Base-by-base conservation (phyloP, 2,888 invertebrate species). In the Drosophila lacicola region DNA sequence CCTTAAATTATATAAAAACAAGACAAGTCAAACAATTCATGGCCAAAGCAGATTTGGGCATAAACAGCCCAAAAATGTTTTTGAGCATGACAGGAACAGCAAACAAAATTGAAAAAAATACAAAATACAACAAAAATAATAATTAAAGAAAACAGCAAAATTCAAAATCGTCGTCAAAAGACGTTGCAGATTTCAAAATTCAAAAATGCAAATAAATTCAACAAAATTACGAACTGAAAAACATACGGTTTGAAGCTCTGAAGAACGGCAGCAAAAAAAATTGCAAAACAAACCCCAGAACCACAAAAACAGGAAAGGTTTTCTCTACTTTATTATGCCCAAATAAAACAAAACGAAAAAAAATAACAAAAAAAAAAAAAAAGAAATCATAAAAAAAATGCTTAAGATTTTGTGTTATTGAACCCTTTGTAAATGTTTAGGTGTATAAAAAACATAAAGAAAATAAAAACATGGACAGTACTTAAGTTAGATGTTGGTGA, bases 301-400 rank as follows among this genome's bases (percentile, higher is more conserved):
- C 55, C 67, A 70, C 71, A 70, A 72, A 72, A 80, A 82, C 74
- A 81, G 79, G 73, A 82, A 86, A 78, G 78, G 88, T 90, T 90
- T 90, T 91, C 90, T 91, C 88, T 89, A 90, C 83, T 83, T 90
- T 90, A 90, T 90, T 86, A 74, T 68, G 57, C 75, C 70, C 65
- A 82, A 73, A 14, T 8, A 29, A 29, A 29, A 29, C 29, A 29
- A 29, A 29, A 25, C 25, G 64, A 49, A 75, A 41, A 41, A 5
- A 51, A 36, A 33, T 53, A 46, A 8, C 1, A 42, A 50, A 41
- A 39, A 56, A 63, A 29, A 45, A 19, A 39, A 19, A 25, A 41
- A 17, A 41, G 3, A 54, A 49, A 50, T 17, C n/a, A 41, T 33
- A 58, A 56, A 46, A 14, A 44, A 68, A 67, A 62, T 72, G 61